These are phyloP conservation scores for Dione juno DNA, from an alignment of 2,888 invertebrate species.

Conservation along the genomic window DNA sequence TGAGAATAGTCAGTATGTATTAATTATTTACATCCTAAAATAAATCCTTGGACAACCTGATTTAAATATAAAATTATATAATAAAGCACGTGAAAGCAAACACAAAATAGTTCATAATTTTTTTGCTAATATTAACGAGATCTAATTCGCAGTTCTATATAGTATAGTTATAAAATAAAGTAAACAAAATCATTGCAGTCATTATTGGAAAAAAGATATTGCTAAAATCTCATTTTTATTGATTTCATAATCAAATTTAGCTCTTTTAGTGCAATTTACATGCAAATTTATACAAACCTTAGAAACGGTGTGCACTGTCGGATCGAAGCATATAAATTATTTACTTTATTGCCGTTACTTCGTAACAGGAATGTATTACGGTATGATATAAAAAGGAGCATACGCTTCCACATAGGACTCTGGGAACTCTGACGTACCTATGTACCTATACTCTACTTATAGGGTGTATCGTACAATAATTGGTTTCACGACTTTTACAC, in stretches of 20 bases:
- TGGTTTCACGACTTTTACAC: no score
- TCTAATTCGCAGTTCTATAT: background rate
- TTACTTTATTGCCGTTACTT: conserved; percentile 30
- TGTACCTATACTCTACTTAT: no score
- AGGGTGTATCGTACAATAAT: no score
- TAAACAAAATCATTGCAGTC: background rate
- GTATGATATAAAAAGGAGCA: background rate
- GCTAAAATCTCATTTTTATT: conserved; percentile 11
- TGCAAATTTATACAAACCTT: conserved; percentile 37
- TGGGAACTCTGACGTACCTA: no score
- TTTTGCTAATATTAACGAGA: no score
- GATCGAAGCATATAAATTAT: conserved; percentile 29
- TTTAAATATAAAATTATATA: no score
- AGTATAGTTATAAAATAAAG: background rate
- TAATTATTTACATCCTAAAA: no score
- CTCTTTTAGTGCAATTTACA: conserved; percentile 23
- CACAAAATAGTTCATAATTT: no score
- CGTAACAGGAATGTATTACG: conserved; percentile 15
- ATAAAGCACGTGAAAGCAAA: no score
- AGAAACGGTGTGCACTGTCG: conserved; percentile 32
- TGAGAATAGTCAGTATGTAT: no score
- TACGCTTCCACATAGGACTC: background rate
- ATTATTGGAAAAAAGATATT: conserved; percentile 14
- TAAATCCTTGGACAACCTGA: no score
- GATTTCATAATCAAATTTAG: conserved; percentile 9